Conservation (phyloP, 2,888 invertebrate genomes). For the Papilio gigon region DNA sequence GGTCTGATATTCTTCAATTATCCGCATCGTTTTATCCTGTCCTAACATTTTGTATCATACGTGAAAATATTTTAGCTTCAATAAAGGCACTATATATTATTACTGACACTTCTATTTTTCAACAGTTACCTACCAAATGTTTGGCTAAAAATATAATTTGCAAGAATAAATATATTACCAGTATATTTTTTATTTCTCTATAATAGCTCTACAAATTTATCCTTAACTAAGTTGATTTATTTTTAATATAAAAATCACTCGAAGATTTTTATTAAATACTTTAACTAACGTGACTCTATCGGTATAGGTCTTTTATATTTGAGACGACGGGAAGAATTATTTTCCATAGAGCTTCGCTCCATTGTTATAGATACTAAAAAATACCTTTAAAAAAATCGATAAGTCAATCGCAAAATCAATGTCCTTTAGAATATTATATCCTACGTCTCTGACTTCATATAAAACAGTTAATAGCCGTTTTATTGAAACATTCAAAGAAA, state of each 20-base stretch:
- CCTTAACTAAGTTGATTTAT: no score
- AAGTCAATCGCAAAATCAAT: no score
- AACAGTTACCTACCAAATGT: background rate
- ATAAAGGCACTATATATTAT: background rate
- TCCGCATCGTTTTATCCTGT: conserved; percentile 48
- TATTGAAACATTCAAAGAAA: background rate
- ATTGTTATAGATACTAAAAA: background rate
- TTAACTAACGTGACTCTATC: no score
- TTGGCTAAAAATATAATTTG: background rate
- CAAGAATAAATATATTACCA: background rate
- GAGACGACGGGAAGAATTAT: background rate
- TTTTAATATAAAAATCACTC: no score
- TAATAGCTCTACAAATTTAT: background rate
- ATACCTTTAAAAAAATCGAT: no score
- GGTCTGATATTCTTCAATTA: conserved; percentile 56
- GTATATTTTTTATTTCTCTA: background rate
- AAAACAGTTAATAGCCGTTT: no score
- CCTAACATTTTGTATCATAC: conserved; percentile 33
- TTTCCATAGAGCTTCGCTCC: background rate
- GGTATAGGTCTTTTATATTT: no score
- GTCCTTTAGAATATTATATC: no score
- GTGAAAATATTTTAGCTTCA: conserved; percentile 1
- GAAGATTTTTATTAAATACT: no score
- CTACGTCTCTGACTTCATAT: no score
- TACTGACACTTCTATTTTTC: background rate